phyloP scores from a whole-genome alignment of 2,113 vertebrate genomes.

The Plestiodon gilberti region DNA sequence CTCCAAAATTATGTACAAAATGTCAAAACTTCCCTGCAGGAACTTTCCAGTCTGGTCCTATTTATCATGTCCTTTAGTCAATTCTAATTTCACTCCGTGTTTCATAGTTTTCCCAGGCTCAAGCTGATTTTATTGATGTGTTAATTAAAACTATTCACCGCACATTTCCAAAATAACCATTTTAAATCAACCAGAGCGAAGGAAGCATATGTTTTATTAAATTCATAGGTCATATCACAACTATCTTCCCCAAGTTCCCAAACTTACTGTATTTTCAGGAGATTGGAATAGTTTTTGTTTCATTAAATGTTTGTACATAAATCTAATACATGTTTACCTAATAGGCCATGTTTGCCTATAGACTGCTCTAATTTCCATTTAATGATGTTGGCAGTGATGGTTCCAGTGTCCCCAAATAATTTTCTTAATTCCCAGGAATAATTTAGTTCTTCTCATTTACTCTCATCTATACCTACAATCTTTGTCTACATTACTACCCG shows the following conservation, averaged over 20 bases:
- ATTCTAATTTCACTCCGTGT: constrained; percentile 47
- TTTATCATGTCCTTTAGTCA: constrained; percentile 35
- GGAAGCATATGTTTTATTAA: constrained; percentile 62
- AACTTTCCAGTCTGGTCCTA: constrained; percentile 5
- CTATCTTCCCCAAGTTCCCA: constrained; percentile 36
- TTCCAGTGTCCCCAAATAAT: constrained; percentile 8
- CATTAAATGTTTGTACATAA: constrained; percentile 45
- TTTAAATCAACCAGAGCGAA: constrained; percentile 65
- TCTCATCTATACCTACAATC: constrained; percentile 15
- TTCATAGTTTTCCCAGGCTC: neutral
- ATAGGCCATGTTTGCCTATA: constrained; percentile 12
- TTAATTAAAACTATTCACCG: constrained; percentile 70
- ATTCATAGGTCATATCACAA: constrained; percentile 56
- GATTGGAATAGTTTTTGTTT: constrained; percentile 37
- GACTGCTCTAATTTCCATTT: constrained; percentile 39
- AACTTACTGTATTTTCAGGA: constrained; percentile 45
- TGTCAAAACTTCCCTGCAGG: neutral
- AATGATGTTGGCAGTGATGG: constrained; percentile 28
- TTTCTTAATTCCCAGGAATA: constrained; percentile 45
- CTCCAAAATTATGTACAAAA: neutral
- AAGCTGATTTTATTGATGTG: constrained; percentile 63
- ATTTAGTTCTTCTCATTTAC: constrained; percentile 24
- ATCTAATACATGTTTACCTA: constrained; percentile 41
- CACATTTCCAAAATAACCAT: constrained; percentile 51
- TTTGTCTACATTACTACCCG: neutral